Evolutionary conservation across 1,140 invertebrate species (phyloP).

Genomic region (Drosophila nigromelanica): DNA sequence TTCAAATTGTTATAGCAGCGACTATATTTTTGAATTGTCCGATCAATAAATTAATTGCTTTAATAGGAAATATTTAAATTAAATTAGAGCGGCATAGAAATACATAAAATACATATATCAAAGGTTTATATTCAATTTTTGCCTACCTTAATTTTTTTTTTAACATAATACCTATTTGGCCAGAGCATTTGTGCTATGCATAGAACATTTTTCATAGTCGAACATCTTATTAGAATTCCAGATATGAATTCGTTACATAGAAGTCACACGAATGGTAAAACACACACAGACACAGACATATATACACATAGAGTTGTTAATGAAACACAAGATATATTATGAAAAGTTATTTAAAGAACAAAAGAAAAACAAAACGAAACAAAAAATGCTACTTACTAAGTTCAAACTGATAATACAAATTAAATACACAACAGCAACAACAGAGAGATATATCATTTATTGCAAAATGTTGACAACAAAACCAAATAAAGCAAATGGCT

Average conservation of each 20-base stretch:
- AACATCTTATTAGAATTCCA: conserved; percentile 57
- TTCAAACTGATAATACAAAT: conserved; percentile 65
- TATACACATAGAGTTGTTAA: conserved; percentile 67
- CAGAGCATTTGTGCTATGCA: conserved; percentile 40
- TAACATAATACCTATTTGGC: background rate
- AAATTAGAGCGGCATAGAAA: too few relatives aligned
- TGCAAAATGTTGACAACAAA: conserved; percentile 63
- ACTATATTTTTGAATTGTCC: background rate
- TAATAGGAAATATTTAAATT: background rate
- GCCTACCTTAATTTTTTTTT: background rate
- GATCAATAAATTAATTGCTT: background rate
- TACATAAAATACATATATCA: background rate
- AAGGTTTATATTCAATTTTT: background rate
- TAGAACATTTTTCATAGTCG: conserved; percentile 33
- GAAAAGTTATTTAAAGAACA: conserved; percentile 69
- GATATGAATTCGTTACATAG: conserved; percentile 51
- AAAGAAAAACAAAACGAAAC: conserved; percentile 37
- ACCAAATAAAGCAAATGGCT: conserved; percentile 46
- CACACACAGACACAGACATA: conserved; percentile 22
- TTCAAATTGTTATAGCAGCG: background rate
- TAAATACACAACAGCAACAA: conserved; percentile 64
- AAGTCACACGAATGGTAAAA: conserved; percentile 40
- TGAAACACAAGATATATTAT: conserved; percentile 71
- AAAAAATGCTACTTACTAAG: conserved; percentile 65
- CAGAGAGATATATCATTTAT: conserved; percentile 75